A percentile compares a stretch with the other conserved stretches of the same genome.
Evolutionary conservation across 2,797 vertebrate species (phyloP).

Genomic region (Macrochelys suwanniensis): DNA sequence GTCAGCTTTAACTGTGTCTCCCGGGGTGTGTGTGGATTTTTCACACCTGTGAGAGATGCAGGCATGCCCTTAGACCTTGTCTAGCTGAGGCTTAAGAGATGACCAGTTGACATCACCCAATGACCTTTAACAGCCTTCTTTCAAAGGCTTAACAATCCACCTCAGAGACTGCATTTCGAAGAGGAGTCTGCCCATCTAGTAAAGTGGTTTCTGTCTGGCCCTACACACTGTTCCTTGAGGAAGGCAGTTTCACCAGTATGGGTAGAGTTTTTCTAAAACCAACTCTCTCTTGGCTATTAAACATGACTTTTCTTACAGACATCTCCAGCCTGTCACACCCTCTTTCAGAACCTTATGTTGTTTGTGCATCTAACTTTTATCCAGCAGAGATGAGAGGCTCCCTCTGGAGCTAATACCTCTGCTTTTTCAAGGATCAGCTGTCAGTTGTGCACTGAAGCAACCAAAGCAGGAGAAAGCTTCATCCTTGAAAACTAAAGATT

Average conservation of each 20-base stretch:
- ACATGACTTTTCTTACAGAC: neutral
- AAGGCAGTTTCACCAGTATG: neutral
- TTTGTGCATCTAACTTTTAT: conserved; percentile 37
- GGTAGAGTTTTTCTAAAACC: conserved; percentile 5
- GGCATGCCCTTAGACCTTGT: neutral
- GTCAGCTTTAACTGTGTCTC: neutral
- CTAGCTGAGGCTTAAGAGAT: neutral
- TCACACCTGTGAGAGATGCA: neutral
- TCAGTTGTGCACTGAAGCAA: neutral
- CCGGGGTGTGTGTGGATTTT: neutral
- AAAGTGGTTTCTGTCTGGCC: neutral
- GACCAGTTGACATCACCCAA: neutral
- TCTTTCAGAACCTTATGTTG: neutral
- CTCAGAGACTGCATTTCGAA: neutral
- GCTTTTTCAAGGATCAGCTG: neutral
- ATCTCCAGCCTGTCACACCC: neutral
- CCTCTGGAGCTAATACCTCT: neutral
- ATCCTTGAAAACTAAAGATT: conserved; percentile 54
- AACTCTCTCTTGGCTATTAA: neutral
- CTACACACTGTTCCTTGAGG: neutral
- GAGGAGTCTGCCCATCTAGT: neutral
- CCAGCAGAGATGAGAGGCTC: conserved; percentile 21
- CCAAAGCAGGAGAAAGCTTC: conserved; percentile 40
- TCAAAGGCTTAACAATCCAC: neutral
- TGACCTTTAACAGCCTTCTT: neutral